Conservation (phyloP, 2,113 vertebrate genomes). For the Erinaceus europaeus region DNA sequence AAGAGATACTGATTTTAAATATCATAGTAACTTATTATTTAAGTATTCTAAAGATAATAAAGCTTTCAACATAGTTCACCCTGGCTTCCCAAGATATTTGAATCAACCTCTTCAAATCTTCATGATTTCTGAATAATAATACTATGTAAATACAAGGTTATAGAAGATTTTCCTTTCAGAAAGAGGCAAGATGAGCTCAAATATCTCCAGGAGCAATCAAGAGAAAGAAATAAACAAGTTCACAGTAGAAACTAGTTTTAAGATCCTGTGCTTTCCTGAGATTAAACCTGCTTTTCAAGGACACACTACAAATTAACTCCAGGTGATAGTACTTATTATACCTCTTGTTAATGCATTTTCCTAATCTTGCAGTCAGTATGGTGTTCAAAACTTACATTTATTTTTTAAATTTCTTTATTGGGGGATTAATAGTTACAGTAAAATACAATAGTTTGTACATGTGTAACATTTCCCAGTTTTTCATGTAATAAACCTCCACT, state of each 20-base stretch:
- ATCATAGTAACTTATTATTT: conserved; percentile 7
- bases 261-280: background rate
- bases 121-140: conserved; percentile 24
- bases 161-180: background rate
- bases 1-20: conserved; percentile 41
- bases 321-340: background rate
- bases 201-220: background rate
- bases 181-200: background rate
- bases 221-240: background rate
- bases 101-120: background rate
- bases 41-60: conserved; percentile 49
- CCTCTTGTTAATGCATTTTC: background rate
- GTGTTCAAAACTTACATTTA: too few relatives aligned
- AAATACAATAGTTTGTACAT: too few relatives aligned
- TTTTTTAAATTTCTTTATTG: too few relatives aligned
- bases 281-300: background rate
- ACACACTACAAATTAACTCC: background rate
- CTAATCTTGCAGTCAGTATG: background rate
- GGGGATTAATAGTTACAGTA: too few relatives aligned
- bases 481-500: too few relatives aligned
- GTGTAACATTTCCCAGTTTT: too few relatives aligned
- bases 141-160: background rate
- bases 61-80: background rate
- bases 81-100: background rate
- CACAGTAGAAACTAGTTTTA: background rate